These are phyloP conservation scores for Aythya baeri DNA, from an alignment of 2,113 vertebrate species.

Conservation along the genomic window DNA sequence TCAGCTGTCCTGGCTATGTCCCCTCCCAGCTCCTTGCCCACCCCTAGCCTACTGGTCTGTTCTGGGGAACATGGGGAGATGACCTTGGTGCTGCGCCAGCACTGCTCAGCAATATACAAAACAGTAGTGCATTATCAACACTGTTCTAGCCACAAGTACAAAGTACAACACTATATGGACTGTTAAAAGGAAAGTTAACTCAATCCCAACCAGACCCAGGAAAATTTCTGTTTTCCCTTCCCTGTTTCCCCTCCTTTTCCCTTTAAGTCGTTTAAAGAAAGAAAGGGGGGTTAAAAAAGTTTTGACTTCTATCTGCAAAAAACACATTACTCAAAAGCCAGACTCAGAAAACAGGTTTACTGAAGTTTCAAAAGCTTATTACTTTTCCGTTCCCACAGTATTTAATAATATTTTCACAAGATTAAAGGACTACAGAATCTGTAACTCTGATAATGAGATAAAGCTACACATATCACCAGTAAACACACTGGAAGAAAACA, in stretches of 20 bases:
- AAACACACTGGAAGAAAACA: not conserved
- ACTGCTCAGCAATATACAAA: not conserved
- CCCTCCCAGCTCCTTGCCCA: rapidly evolving
- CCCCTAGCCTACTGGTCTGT: not conserved
- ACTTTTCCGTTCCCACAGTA: not conserved
- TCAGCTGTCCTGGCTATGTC: not conserved
- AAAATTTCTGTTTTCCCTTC: not conserved
- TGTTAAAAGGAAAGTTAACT: not conserved
- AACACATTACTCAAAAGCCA: not conserved
- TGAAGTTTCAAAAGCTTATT: not conserved
- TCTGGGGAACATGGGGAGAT: not conserved
- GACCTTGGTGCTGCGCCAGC: not conserved
- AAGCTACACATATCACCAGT: not conserved
- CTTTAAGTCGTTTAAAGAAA: not conserved
- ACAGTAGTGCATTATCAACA: not conserved
- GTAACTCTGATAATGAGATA: not conserved
- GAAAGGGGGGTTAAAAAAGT: not conserved
- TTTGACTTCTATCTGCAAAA: not conserved
- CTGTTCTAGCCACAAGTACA: not conserved
- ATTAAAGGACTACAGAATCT: not conserved
- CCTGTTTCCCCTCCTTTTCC: not conserved
- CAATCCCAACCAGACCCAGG: not conserved
- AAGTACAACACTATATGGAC: not conserved
- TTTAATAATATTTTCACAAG: not conserved
- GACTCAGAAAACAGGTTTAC: not conserved